Base-by-base conservation (phyloP, 1,140 invertebrate genomes). In the Riptortus pedestris region DNA sequence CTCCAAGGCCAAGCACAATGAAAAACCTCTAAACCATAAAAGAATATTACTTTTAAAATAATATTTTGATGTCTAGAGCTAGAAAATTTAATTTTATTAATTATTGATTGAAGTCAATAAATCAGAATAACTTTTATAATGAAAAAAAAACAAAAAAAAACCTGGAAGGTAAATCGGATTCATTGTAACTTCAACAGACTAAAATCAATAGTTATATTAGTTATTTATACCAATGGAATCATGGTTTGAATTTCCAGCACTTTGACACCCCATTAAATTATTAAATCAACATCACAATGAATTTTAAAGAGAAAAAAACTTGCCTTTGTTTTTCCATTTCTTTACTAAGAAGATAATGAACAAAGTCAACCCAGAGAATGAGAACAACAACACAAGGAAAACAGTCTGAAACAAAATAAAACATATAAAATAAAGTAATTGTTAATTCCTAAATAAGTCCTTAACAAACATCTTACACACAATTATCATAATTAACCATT, bases 281-380 rank as follows among this genome's bases (percentile, higher is more conserved):
- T n/a, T n/a, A n/a, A n/a, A n/a, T n/a, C n/a, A n/a, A n/a, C n/a
- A n/a, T n/a, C n/a, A n/a, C n/a, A n/a, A n/a, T n/a, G n/a, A n/a
- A n/a, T n/a, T n/a, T n/a, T n/a, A n/a, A n/a, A n/a, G n/a, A n/a
- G n/a, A n/a, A n/a, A n/a, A n/a, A n/a, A n/a, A 47, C 45, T 47
- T 9, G 22, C 45, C 45, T 22, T 47, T 47, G 45, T n/a, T 47
- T 47, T 47, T 47, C 45, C 45, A 47, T 47, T 47, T 47, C 16
- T 47, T 47, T 20, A 47, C 22, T 47, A 47, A 47, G 22, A 47
- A 47, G 22, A 47, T 47, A 18, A 47, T 20, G 45, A 47, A 5
- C n/a, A 47, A 20, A 1, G n/a, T 22, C 18, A 47, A 3, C 2
- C 18, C n/a, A 47, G 45, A 47, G 18, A 22, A 47, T 11, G 45